Base-by-base conservation (phyloP, 2,888 invertebrate species). In the Timandra comae region DNA sequence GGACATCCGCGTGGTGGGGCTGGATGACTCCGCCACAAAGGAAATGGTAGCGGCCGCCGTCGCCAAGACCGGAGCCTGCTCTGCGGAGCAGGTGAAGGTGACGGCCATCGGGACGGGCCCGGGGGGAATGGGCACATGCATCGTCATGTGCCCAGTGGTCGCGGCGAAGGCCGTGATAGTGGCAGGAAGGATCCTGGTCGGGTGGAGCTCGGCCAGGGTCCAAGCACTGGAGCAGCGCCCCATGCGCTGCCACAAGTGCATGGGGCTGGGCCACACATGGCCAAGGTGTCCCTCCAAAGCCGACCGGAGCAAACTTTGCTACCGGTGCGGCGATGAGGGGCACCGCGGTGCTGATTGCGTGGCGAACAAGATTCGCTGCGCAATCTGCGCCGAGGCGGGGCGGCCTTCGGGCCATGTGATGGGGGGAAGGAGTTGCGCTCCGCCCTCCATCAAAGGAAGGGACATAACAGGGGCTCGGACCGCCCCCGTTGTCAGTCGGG, bases 231-330 rank as follows among this genome's bases (percentile, higher is more conserved):
- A 3, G 37, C 32, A 7, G 1, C n/a, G 8, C 2, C 12, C 3
- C 4, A 3, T 11, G 9, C 3, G 5, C 6, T 25, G 10, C 25
- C 7, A 3, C 7, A 3, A n/a, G 7, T 8, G 54, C 26, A 35
- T 47, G 1, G 28, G 30, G 7, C 7, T 2, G 1, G 49, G 51
- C 0, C 46, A 51, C 12, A 35, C 43, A 0, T 13, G 41, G 3
- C 34, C n/a, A n/a, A 13, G 29, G 4, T 50, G 43, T 30, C 25
- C 12, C 0, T 6, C 30, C 0, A 26, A 31, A 1, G 16, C 6
- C 6, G 43, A 33, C 29, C 36, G 32, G 2, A 38, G 31, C 27
- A 30, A 7, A 0, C 7, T 21, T 2, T 49, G 51, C 29, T 52
- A 29, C 27, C 34, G 41, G 7, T 34, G 34, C n/a, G 34, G 34